phyloP scores from a whole-genome alignment of 2,888 invertebrate species.

The Norana najaformis region DNA sequence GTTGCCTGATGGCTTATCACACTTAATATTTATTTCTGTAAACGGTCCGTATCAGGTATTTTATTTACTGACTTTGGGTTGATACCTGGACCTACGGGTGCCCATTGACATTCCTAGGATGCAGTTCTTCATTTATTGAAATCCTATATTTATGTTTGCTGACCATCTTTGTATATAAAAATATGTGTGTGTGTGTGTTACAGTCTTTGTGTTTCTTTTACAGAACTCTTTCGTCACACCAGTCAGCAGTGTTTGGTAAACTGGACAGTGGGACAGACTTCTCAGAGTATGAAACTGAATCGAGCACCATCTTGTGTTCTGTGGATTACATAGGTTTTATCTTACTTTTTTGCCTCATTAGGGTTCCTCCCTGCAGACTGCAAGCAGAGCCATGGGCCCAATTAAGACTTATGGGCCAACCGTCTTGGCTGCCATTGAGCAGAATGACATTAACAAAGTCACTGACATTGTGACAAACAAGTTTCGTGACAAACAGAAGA shows the following conservation, averaged over 20 bases:
- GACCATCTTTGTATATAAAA: no score
- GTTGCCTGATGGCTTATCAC: no score
- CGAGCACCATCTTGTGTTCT: not conserved
- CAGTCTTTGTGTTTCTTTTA: not conserved
- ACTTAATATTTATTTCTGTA: no score
- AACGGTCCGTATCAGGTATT: no score
- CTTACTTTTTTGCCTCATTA: not conserved
- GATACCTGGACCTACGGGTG: no score
- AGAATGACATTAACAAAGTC: slow-evolving; percentile 42
- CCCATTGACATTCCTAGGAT: no score
- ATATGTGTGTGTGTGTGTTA: no score
- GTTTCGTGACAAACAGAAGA: slow-evolving; percentile 39
- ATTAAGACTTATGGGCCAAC: slow-evolving; percentile 43
- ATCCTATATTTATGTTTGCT: not conserved
- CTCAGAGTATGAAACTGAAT: not conserved
- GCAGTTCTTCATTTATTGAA: no score
- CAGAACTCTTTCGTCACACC: slow-evolving; percentile 5
- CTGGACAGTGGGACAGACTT: not conserved
- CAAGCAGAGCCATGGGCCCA: not conserved
- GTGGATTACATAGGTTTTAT: not conserved
- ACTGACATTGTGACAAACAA: slow-evolving; percentile 41
- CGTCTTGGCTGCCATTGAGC: slow-evolving; percentile 43
- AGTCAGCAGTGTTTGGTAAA: not conserved
- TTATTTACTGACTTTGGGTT: no score
- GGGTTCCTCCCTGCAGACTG: not conserved